Evolutionary conservation across 2,888 invertebrate species (phyloP), one percentile per base, ranked within the genome.

Genomic region (Amorpha juglandis): DNA sequence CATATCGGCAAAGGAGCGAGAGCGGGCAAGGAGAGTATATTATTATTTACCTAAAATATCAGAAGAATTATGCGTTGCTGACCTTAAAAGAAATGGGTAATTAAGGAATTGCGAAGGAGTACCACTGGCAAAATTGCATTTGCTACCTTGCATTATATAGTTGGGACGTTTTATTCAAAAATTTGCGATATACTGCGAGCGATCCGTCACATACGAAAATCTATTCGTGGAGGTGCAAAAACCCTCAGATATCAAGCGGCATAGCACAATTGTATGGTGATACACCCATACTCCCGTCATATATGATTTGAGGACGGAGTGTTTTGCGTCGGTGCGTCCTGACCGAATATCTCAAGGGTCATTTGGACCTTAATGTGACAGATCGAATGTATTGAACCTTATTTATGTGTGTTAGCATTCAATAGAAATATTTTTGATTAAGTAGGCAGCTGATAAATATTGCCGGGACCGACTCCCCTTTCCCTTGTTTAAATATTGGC

Each of bases 311-410:
- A 70, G 9, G 19, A 38, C 42, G 65, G 27, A 52, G 67, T 78
- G 86, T 88, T 87, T 89, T 88, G 83, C 74, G 76, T 74, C 82
- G 84, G 81, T 79, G 72, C 72, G 79, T 78, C 76, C 79, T 81
- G 83, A 79, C 77, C 76, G 86, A 83, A 87, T 87, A 87, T 85
- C 86, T 86, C 81, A 84, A 81, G 78, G 83, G 85, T 81, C 84
- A 87, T 87, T 86, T 62, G 58, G 51, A 11, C 67, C 7, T 51
- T 90, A 90, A 91, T 91, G 88, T 91, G 90, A 90, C 91, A 90
- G 86, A 63, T 68, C 75, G 86, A 87, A 90, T 88, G 81, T 86
- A 83, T 66, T 55, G 19, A 21, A 38, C 35, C 48, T 64, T 64
- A 64, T 64, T 64, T 64, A 64, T 64, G 53, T 27, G 52, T 6